These are phyloP conservation scores for Sipha maydis DNA, from an alignment of 2,888 invertebrate genomes.

Conservation along the genomic window DNA sequence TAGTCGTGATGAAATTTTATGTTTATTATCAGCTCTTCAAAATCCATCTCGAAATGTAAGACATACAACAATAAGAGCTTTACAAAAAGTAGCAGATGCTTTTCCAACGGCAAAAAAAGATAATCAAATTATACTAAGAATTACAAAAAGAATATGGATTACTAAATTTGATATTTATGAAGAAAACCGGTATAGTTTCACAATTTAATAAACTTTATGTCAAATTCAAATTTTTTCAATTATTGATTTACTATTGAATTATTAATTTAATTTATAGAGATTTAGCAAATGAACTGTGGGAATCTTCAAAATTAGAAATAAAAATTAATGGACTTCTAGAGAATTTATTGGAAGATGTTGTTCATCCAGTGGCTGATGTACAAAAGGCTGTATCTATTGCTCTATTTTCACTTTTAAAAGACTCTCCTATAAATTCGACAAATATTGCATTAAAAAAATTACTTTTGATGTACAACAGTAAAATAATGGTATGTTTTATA, in stretches of 20 bases:
- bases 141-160: constrained; percentile 83
- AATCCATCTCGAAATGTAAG: constrained; percentile 77
- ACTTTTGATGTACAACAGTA: constrained; percentile 79
- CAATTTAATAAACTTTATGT: constrained; percentile 62
- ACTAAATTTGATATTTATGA: constrained; percentile 83
- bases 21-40: constrained; percentile 81
- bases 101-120: constrained; percentile 74
- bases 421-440: constrained; percentile 67
- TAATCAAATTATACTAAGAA: constrained; percentile 70
- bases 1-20: constrained; percentile 77
- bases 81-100: constrained; percentile 74
- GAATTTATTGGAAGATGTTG: constrained; percentile 76
- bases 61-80: constrained; percentile 75
- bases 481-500: constrained; percentile 72
- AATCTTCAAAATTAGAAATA: constrained; percentile 70
- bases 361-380: constrained; percentile 83
- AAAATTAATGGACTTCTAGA: constrained; percentile 71
- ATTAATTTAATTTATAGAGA: constrained; percentile 67
- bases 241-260: not conserved
- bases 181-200: constrained; percentile 73
- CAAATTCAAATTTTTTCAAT: not conserved
- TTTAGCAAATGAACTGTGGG: constrained; percentile 76
- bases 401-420: constrained; percentile 76
- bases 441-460: constrained; percentile 68
- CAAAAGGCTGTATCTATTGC: constrained; percentile 86